Evolutionary conservation across 2,888 invertebrate genomes (phyloP), one percentile per base, ranked within the genome.

Genomic region (Ichneumon xanthorius): DNA sequence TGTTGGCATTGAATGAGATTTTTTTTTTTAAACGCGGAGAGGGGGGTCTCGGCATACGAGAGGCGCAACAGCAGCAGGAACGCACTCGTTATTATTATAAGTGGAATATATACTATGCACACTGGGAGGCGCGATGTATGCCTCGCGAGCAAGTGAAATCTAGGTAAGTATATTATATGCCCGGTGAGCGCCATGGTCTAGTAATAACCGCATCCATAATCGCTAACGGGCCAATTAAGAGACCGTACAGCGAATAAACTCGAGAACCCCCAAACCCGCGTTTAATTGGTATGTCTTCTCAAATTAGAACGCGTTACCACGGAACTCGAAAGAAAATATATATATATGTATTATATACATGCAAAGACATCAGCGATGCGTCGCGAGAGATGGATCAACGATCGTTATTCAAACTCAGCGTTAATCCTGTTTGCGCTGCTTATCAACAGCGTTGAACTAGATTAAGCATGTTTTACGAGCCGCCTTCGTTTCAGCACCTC

Each of bases 91-190:
- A 79, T 48, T 84, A 85, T 85, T 82, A 86, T 80, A 85, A 87
- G 85, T 86, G 77, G 82, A 77, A 77, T 86, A 45, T 78, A 71
- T 37, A 55, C 53, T 26, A 50, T 45, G 37, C 61, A 37, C 45
- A 77, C 50, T 14, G 33, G 53, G 14, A 53, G 50, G 45, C 55
- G 55, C 67, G 61, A 55, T 65, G 45, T 67, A 71, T 73, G 71
- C 72, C 81, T 65, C 84, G 87, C 86, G 89, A 88, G 87, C 89
- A 90, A 92, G 93, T 93, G 93, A 93, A 94, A 94, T 94, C 93
- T 93, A 93, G 93, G 93, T 94, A 94, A 94, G 93, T 94, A 90
- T 94, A 93, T 93, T 93, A 92, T 93, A 94, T 93, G 93, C 92
- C 90, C 89, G 91, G 86, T 93, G 93, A 92, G 90, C 90, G 88